Evolutionary conservation across 2,888 invertebrate genomes (phyloP).

Genomic region (Cartodere bifasciata): DNA sequence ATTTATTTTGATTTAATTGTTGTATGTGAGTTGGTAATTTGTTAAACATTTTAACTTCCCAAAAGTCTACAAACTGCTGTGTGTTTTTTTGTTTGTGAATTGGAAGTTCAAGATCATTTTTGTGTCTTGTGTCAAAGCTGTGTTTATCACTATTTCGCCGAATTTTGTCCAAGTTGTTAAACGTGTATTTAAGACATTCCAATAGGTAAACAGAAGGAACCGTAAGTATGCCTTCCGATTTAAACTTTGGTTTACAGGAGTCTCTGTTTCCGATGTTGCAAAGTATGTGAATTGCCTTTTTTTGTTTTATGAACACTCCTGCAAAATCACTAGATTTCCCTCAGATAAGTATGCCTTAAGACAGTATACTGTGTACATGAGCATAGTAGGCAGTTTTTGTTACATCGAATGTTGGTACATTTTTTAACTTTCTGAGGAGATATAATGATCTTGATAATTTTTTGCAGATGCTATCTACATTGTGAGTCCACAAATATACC

Average conservation of each 20-base stretch:
- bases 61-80: slow-evolving; percentile 1
- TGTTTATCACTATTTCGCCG: too few species aligned
- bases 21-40: too few species aligned
- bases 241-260: too few species aligned
- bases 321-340: neutral
- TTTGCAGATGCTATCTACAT: slow-evolving; percentile 1
- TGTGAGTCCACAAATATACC: slow-evolving; percentile 1
- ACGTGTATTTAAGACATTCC: too few species aligned
- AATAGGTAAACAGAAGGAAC: too few species aligned
- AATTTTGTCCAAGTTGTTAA: too few species aligned
- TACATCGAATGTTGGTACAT: neutral
- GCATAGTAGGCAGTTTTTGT: slow-evolving; percentile 1
- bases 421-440: slow-evolving; percentile 4
- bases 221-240: too few species aligned
- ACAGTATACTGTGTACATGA: slow-evolving; percentile 2
- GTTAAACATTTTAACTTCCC: slow-evolving; percentile 3
- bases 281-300: slow-evolving; percentile 1
- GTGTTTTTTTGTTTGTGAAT: slow-evolving; percentile 4
- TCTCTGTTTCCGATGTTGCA: neutral
- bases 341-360: slow-evolving; percentile 5
- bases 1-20: too few species aligned
- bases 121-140: too few species aligned
- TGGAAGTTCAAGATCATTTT: too few species aligned
- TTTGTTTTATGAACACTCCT: slow-evolving; percentile 4
- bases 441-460: slow-evolving; percentile 3